Percentiles rank a stretch among this genome's conserved stretches.
These are phyloP conservation scores for Phymanthus crucifer DNA, from an alignment of 92 coral and sea anemone genomes.

Conservation along the genomic window DNA sequence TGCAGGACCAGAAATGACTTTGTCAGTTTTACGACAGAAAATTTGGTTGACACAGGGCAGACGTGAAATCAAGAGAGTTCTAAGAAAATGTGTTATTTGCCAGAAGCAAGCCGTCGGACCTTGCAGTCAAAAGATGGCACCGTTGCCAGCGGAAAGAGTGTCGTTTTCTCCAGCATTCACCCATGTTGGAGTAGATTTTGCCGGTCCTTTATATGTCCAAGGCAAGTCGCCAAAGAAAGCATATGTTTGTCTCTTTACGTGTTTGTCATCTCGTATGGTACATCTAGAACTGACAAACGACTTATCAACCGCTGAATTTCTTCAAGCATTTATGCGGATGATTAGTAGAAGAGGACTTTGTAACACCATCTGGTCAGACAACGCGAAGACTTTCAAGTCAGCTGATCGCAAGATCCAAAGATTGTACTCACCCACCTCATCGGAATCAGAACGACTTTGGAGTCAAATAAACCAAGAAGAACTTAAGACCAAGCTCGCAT, in stretches of 20 bases:
- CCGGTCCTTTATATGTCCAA: constrained; percentile 28
- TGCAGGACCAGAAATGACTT: constrained; percentile 49
- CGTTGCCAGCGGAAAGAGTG: constrained; percentile 49
- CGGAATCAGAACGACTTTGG: constrained; percentile 8
- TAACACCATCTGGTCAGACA: constrained; percentile 48
- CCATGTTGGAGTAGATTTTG: constrained; percentile 38
- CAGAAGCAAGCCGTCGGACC: constrained; percentile 24
- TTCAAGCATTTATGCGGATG: constrained; percentile 43
- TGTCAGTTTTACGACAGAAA: constrained; percentile 16
- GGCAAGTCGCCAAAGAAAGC: constrained; percentile 9
- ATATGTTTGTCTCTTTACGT: constrained; percentile 38
- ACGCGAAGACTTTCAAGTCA: constrained; percentile 42
- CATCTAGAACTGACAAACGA: constrained; percentile 44
- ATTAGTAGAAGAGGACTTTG: constrained; percentile 45
- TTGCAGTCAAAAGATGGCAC: constrained; percentile 38
- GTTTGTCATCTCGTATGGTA: constrained; percentile 34
- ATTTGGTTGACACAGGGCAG: constrained; percentile 49
- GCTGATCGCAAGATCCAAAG: constrained; percentile 17
- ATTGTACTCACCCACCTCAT: neutral
- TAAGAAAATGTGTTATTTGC: constrained; percentile 32
- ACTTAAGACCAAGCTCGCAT: constrained; percentile 11
- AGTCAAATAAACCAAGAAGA: constrained; percentile 20
- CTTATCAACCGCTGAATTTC: constrained; percentile 42
- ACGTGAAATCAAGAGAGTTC: constrained; percentile 26
- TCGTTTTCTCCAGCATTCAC: constrained; percentile 26